phyloP scores from a whole-genome alignment of 2,888 invertebrate species.

The Zygothrica quintamaculata region DNA sequence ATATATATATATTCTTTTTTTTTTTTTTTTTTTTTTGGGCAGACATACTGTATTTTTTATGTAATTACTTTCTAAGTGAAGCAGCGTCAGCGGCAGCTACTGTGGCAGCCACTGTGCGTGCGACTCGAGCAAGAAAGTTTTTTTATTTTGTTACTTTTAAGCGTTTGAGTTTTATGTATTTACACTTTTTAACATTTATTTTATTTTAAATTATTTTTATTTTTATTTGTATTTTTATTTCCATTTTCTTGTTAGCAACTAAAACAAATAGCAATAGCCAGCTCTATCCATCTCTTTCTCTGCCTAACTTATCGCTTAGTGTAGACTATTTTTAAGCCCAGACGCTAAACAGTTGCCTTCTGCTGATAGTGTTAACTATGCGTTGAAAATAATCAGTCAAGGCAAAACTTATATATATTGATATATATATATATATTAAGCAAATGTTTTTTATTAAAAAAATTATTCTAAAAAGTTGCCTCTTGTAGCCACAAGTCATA shows the following conservation, averaged over 20 bases:
- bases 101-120: too few relatives aligned
- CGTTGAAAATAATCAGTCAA: constrained; percentile 61
- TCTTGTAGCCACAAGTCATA: too few relatives aligned
- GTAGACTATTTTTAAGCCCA: constrained; percentile 39
- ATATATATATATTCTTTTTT: too few relatives aligned
- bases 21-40: constrained; percentile 23
- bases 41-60: constrained; percentile 56
- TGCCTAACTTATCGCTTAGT: constrained; percentile 67
- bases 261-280: too few relatives aligned
- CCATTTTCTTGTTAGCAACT: not conserved
- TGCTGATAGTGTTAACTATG: constrained; percentile 49
- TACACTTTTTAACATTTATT: too few relatives aligned
- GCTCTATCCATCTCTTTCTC: constrained; percentile 19
- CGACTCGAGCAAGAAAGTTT: constrained; percentile 66
- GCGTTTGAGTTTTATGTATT: constrained; percentile 8
- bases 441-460: too few relatives aligned
- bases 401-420: constrained; percentile 26
- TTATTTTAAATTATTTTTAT: too few relatives aligned
- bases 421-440: too few relatives aligned
- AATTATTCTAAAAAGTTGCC: too few relatives aligned
- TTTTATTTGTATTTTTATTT: constrained; percentile 14
- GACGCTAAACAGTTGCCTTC: constrained; percentile 22
- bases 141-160: constrained; percentile 29
- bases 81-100: too few relatives aligned
- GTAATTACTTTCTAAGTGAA: constrained; percentile 74